A percentile compares a stretch with the other conserved stretches of the same genome.
phyloP scores from a whole-genome alignment of 2,113 vertebrate species.

The Cisticola juncidis region DNA sequence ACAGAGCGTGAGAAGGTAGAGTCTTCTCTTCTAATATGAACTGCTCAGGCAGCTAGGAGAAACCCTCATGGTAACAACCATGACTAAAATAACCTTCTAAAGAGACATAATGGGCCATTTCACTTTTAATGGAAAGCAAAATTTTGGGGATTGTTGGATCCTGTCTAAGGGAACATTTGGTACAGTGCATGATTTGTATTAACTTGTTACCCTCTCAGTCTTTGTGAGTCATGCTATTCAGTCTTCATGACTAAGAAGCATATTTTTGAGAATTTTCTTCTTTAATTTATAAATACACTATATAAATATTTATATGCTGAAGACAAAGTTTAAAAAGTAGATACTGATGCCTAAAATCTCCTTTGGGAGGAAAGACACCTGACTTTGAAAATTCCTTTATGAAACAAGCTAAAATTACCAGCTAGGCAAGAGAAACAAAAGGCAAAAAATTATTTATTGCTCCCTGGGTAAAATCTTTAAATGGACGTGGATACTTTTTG shows the following conservation, averaged over 20 bases:
- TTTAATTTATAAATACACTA: conserved; percentile 17
- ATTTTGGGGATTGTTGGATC: neutral
- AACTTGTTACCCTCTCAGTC: neutral
- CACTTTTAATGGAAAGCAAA: neutral
- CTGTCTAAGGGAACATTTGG: neutral
- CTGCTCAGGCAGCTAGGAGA: no score
- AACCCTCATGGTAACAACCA: no score
- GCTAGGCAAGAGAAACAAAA: neutral
- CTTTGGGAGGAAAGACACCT: neutral
- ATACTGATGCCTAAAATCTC: neutral
- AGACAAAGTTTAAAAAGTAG: conserved; percentile 11
- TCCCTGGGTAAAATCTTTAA: neutral
- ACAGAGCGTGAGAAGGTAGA: no score
- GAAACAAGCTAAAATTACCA: neutral
- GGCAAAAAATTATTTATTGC: neutral
- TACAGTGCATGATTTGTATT: neutral
- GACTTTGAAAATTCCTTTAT: neutral
- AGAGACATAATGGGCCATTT: neutral
- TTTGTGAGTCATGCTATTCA: conserved; percentile 41
- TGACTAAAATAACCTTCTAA: neutral
- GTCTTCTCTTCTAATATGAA: no score
- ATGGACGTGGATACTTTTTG: neutral
- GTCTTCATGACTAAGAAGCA: conserved; percentile 1
- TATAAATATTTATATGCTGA: conserved; percentile 43
- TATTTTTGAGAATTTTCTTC: conserved; percentile 34